These are phyloP conservation scores for Bubo blakistoni DNA, from an alignment of 2,113 vertebrate species.

Conservation along the genomic window DNA sequence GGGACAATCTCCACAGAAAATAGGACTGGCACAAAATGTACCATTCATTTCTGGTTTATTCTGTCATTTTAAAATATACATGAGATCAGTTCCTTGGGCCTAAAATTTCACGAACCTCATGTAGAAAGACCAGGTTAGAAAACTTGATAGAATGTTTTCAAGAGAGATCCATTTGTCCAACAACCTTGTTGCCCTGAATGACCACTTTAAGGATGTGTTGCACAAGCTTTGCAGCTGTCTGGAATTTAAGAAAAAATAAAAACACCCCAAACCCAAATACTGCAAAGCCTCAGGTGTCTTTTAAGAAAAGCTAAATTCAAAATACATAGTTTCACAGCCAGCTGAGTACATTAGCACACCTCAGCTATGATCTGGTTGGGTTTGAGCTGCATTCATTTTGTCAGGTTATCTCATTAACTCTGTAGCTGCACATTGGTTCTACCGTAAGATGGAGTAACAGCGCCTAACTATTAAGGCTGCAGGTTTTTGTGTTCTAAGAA, in stretches of 20 bases:
- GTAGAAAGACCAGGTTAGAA: not conserved
- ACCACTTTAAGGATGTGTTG: not conserved
- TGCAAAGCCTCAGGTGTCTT: not conserved
- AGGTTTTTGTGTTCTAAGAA: not conserved
- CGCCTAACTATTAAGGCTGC: not conserved
- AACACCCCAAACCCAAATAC: not conserved
- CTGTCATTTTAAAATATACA: not conserved
- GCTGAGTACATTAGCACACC: not conserved
- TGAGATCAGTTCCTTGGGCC: not conserved
- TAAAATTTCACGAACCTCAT: not conserved
- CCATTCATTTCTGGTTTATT: not conserved
- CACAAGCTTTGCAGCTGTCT: not conserved
- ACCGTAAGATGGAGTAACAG: not conserved
- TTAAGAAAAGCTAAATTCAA: not conserved
- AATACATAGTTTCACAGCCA: not conserved
- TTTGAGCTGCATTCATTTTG: not conserved
- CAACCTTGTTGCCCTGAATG: not conserved
- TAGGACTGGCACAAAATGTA: rapidly evolving
- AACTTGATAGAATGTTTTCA: not conserved
- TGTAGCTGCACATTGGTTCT: not conserved
- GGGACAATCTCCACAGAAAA: not conserved
- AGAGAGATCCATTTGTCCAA: not conserved
- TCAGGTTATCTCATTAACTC: not conserved
- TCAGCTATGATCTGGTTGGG: not conserved
- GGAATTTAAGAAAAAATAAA: not conserved